Base-by-base conservation (phyloP, 1,140 invertebrate genomes). In the Tetranychus urticae region DNA sequence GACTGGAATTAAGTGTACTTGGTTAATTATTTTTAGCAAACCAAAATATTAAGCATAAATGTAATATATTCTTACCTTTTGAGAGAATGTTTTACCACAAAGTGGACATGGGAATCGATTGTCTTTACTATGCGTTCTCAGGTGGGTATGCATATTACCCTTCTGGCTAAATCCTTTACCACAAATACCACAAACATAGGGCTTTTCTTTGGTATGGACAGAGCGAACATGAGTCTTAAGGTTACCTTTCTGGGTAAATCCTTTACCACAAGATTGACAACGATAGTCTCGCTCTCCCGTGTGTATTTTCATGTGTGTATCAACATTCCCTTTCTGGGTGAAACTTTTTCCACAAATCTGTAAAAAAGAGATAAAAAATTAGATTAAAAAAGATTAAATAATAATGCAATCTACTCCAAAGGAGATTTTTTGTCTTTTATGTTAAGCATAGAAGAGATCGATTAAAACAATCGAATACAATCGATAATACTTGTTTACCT, bases 201-300 rank as follows among this genome's bases (percentile, higher is more conserved):
- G 68, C 50, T 69, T 69, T 58, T 69, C 68, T 63, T 69, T 69
- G 5, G 91, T 97, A 75, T 98, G 93, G 6, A 92, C 68, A 56
- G 64, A 96, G 69, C 93, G 80, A 83, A 96, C 93, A 77, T 98
- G 93, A 69, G 97, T 97, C 77, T 97, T 91, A 59, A 90, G 54
- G 63, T 70, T 70, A 36, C 66, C 67, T 63, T 69, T 67, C 54
- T 70, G 70, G 34, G 65, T 75, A 58, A 77, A 77, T 60, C 74
- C 68, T 61, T 72, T 74, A 2, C 72, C 73, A 66, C 76, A 77
- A 54, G 70, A 66, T n/a, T 68, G 68, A 60, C 75, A 77, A 31
- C 54, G 12, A 63, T 67, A 58, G 12, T 58, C 42, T 39, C 67
- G 67, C 46, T 66, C 62, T 13, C 68, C 69, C n/a, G 70, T 71